Conservation (phyloP, 2,888 invertebrate species). For the Rhagonycha fulva region DNA sequence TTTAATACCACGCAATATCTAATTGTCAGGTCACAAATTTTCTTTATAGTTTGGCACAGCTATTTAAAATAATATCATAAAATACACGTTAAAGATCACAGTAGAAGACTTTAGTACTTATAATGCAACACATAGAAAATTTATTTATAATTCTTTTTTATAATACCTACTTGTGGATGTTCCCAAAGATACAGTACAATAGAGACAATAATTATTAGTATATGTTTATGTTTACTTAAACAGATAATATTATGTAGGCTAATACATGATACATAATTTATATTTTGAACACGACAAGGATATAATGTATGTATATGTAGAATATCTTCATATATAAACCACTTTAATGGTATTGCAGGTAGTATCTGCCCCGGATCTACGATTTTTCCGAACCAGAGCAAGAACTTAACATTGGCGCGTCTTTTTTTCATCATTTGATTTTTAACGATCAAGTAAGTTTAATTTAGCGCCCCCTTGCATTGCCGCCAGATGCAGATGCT, state of each 20-base stretch:
- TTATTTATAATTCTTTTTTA: constrained; percentile 18
- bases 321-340: not conserved
- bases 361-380: too few species aligned
- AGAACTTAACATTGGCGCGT: too few species aligned
- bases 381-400: too few species aligned
- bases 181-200: constrained; percentile 27
- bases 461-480: too few species aligned
- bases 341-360: not conserved
- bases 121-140: constrained; percentile 25
- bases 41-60: constrained; percentile 40
- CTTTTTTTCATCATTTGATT: too few species aligned
- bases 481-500: too few species aligned
- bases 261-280: constrained; percentile 5
- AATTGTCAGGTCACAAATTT: constrained; percentile 38
- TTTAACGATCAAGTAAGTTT: too few species aligned
- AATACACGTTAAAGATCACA: constrained; percentile 40
- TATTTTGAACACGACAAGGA: constrained; percentile 13
- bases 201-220: constrained; percentile 14
- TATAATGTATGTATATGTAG: not conserved
- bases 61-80: constrained; percentile 32
- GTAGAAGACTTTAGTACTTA: constrained; percentile 35
- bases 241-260: not conserved
- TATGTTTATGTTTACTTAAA: constrained; percentile 1
- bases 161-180: constrained; percentile 23
- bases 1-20: constrained; percentile 17